Base-by-base conservation (phyloP, 1,140 invertebrate genomes). In the Portunus trituberculatus region DNA sequence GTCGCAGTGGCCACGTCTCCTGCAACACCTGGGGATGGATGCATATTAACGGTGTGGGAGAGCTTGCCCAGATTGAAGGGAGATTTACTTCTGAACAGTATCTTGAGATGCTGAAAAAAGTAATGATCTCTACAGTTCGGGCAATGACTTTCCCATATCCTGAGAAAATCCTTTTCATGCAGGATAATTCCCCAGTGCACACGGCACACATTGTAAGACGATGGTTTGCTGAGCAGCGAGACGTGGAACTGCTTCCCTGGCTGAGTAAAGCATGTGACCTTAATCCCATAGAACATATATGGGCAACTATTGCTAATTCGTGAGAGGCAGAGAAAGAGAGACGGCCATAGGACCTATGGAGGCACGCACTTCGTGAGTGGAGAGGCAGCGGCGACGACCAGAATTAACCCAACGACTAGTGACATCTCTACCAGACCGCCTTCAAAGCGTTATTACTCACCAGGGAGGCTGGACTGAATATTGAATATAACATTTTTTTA, bases 21-120 rank as follows among this genome's bases (percentile, higher is more conserved):
- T 39, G 32, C 32, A 91, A 91, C 90, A n/a, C 48, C 39, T 91
- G 39, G 90, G 90, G 90, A 14, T 91, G 90, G 90, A 32, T 91
- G 4, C 28, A 16, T 28, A 7, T 91, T 3, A n/a, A 52, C 48
- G 90, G 90, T 29, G 48, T 91, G 6, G 90, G 90, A 1, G 46
- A 52, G 6, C 8, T 91, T 8, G 48, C 90, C 14, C 32, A 20
- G 4, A 59, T 59, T 59, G 90, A 91, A 48, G 45, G 48, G 28
- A 91, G 14, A 29, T 91, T 91, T 39, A 91, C 45, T 59, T 10
- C 45, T 20, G 45, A 91, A 20, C 4, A 91, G 48, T 91, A 52
- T 32, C 4, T 88, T 7, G 86, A 88, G 14, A 32, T 88, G 0
- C n/a, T 88, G 31, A 14, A 88, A 28, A 10, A 88, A 20, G 31